A percentile compares a stretch with the other conserved stretches of the same genome.
phyloP scores from a whole-genome alignment of 2,888 invertebrate genomes.

The Amiota minor region DNA sequence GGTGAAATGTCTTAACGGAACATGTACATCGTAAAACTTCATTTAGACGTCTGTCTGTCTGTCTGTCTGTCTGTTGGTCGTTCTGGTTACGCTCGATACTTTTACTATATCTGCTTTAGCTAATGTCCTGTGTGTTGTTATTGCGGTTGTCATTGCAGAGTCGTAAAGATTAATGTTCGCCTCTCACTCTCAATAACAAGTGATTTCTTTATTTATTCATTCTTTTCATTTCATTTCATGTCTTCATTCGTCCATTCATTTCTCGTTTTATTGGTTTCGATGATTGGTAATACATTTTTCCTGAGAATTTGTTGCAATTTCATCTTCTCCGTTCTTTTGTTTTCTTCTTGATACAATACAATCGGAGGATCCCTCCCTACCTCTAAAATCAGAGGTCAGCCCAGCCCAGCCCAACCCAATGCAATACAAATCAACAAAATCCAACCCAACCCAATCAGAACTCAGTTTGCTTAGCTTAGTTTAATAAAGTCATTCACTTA shows the following conservation, averaged over 20 bases:
- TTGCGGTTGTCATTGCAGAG: slow-evolving; percentile 42
- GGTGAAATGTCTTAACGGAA: slow-evolving; percentile 12
- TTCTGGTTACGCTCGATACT: neutral
- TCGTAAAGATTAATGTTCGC: slow-evolving; percentile 55
- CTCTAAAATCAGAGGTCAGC: too few relatives aligned
- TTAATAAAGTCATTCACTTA: too few relatives aligned
- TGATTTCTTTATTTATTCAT: slow-evolving; percentile 57
- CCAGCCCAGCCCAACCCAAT: too few relatives aligned
- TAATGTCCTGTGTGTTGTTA: neutral
- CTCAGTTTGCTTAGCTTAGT: too few relatives aligned
- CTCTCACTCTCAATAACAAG: slow-evolving; percentile 52
- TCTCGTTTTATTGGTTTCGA: slow-evolving; percentile 34
- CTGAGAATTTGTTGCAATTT: slow-evolving; percentile 22
- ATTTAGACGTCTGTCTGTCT: neutral
- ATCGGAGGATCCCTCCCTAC: too few relatives aligned
- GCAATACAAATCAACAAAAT: too few relatives aligned
- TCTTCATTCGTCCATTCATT: slow-evolving; percentile 23
- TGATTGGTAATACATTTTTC: slow-evolving; percentile 37
- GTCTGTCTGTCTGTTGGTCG: too few relatives aligned
- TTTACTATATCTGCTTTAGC: neutral
- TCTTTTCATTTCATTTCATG: slow-evolving; percentile 16
- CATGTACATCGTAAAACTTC: neutral
- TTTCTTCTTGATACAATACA: neutral
- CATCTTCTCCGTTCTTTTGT: slow-evolving; percentile 8
- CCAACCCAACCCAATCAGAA: too few relatives aligned